Percentiles rank a stretch among this genome's conserved stretches.
These are phyloP conservation scores for Callipepla californica DNA, from an alignment of 2,113 vertebrate genomes.

Conservation along the genomic window DNA sequence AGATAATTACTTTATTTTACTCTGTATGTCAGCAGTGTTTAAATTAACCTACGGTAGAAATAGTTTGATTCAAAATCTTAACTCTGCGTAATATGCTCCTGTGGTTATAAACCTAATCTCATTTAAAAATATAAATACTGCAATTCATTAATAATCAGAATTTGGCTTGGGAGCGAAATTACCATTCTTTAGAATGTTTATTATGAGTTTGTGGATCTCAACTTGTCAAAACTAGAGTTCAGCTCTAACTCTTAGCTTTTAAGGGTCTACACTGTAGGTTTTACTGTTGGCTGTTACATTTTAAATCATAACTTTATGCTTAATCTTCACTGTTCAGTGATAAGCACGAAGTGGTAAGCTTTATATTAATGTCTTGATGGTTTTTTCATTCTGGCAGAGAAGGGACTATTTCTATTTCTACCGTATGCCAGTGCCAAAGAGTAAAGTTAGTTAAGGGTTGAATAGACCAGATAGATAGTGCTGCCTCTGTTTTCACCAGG, in stretches of 20 bases:
- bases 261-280: not conserved
- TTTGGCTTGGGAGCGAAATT: slow-evolving; percentile 3
- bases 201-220: not conserved
- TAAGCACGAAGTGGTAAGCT: not conserved
- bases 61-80: slow-evolving; percentile 41
- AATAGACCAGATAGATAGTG: slow-evolving; percentile 57
- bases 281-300: slow-evolving; percentile 4
- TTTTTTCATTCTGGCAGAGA: slow-evolving; percentile 10
- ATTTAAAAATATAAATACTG: slow-evolving; percentile 16
- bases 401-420: slow-evolving; percentile 30
- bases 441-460: slow-evolving; percentile 59
- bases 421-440: slow-evolving; percentile 7
- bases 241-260: not conserved
- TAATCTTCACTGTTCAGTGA: not conserved
- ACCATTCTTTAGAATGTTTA: not conserved
- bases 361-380: not conserved
- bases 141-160: slow-evolving; percentile 27
- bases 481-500: slow-evolving; percentile 60
- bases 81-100: not conserved
- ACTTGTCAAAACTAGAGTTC: not conserved
- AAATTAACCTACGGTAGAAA: slow-evolving; percentile 22
- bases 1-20: not conserved
- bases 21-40: no score
- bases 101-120: slow-evolving; percentile 21
- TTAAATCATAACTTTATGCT: not conserved